Evolutionary conservation across 2,113 vertebrate species (phyloP), one percentile per base, ranked within the genome.

Genomic region (Chaetops frenatus): DNA sequence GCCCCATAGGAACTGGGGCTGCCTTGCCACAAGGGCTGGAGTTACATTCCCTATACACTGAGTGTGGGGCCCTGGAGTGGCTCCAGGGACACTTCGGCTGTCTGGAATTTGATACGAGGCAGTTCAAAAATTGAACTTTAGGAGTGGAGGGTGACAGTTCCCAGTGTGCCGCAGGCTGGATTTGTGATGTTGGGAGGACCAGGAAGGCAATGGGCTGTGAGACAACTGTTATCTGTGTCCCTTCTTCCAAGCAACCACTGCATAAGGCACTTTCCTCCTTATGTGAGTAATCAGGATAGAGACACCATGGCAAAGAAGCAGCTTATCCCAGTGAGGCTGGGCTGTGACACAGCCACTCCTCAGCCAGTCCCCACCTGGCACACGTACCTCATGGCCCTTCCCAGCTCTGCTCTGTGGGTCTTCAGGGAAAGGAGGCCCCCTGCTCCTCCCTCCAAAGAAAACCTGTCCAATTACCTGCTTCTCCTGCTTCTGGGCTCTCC

Each of bases 401-500:
- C 62, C 0, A 0, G 54, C 44, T 86, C 27, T 22, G 36, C 57
- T 44, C 77, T 25, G 1, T 1, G 4, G 7, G 0, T 79, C 91
- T 76, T 94, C 42, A 7, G 47, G 76, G 66, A 74, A 65, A 25
- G 35, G 31, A 86, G 11, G 38, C 31, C n/a, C 74, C 17, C 44
- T 4, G 14, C 71, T 86, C 44, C 50, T 78, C 60, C 65, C 69
- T 70, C 70, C 15, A 5, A 84, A 51, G 15, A 35, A 27, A 84
- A 42, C 84, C 15, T 20, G 51, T n/a, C 12, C 11, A 94, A 51
- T 97, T 98, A 98, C 98, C 98, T 97, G 94, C 19, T 97, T 99
- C 96, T 97, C 97, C 96, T 27, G 81, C 97, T 76, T 99, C 97
- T 48, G 99, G 97, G 66, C 98, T 97, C 62, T 97, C 98, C 83